phyloP scores from a whole-genome alignment of 1,140 invertebrate species.

The Fopius arisanus region DNA sequence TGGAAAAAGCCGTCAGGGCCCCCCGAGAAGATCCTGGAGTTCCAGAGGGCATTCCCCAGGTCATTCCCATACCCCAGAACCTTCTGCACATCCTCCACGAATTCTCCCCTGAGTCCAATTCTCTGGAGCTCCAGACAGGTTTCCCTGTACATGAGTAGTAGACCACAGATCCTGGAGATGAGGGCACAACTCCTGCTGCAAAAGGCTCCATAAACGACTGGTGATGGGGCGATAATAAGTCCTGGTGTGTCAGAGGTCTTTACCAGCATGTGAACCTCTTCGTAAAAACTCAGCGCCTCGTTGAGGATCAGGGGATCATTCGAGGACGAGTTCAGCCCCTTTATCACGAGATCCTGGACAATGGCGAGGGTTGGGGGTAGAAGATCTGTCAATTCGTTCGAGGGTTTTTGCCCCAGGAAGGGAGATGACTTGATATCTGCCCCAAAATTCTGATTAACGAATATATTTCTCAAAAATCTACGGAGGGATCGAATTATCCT shows the following conservation, averaged over 20 bases:
- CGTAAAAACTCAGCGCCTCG: conserved; percentile 53
- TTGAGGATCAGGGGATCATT: conserved; percentile 44
- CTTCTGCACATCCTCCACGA: conserved; percentile 23
- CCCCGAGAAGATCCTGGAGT: conserved; percentile 39
- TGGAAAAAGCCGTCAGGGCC: not conserved
- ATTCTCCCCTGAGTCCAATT: conserved; percentile 8
- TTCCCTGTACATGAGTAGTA: conserved; percentile 47
- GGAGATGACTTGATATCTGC: conserved; percentile 30
- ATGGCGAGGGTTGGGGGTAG: conserved; percentile 37
- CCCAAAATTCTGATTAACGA: conserved; percentile 41
- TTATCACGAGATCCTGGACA: conserved; percentile 40
- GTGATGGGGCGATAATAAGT: conserved; percentile 48
- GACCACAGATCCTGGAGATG: conserved; percentile 48
- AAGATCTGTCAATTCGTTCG: conserved; percentile 40
- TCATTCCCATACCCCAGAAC: conserved; percentile 41
- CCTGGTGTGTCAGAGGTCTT: conserved; percentile 29
- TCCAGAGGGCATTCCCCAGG: conserved; percentile 44
- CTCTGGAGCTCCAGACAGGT: conserved; percentile 26
- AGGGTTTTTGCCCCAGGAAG: conserved; percentile 47
- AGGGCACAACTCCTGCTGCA: conserved; percentile 42
- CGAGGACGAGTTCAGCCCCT: conserved; percentile 46
- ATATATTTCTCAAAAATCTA: conserved; percentile 49
- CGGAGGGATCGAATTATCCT: conserved; percentile 49
- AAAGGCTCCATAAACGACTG: conserved; percentile 53
- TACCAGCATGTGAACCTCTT: conserved; percentile 45